These are phyloP conservation scores for Alca torda DNA, from an alignment of 2,797 vertebrate species.

Conservation along the genomic window DNA sequence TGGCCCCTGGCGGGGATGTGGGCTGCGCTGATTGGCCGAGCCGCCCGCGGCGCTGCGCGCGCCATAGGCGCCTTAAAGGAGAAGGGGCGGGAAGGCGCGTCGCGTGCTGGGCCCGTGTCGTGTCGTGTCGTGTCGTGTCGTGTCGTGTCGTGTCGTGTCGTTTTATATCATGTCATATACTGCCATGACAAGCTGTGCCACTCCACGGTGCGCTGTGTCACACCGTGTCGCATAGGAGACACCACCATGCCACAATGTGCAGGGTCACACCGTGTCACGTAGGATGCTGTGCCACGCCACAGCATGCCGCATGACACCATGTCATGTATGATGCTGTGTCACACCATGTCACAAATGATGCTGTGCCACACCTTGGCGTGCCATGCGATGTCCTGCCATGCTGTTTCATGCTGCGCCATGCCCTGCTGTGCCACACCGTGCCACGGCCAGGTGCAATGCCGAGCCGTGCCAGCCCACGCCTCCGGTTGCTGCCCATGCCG, in stretches of 20 bases:
- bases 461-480: rapidly evolving
- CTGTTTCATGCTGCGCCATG: background rate
- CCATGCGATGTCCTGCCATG: no score
- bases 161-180: rapidly evolving
- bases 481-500: rapidly evolving
- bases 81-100: rapidly evolving
- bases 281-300: background rate
- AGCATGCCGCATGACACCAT: no score
- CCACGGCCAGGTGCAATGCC: background rate
- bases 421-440: background rate
- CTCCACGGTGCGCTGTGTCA: no score
- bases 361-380: background rate
- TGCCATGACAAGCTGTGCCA: background rate
- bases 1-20: conserved; percentile 34
- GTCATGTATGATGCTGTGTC: no score
- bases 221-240: no score
- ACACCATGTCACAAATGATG: no score
- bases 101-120: rapidly evolving
- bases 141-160: rapidly evolving
- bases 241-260: background rate
- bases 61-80: background rate
- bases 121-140: rapidly evolving
- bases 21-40: conserved; percentile 30
- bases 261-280: no score
- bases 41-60: background rate